Conservation (phyloP, 2,797 vertebrate genomes). For the Sarcoramphus papa region DNA sequence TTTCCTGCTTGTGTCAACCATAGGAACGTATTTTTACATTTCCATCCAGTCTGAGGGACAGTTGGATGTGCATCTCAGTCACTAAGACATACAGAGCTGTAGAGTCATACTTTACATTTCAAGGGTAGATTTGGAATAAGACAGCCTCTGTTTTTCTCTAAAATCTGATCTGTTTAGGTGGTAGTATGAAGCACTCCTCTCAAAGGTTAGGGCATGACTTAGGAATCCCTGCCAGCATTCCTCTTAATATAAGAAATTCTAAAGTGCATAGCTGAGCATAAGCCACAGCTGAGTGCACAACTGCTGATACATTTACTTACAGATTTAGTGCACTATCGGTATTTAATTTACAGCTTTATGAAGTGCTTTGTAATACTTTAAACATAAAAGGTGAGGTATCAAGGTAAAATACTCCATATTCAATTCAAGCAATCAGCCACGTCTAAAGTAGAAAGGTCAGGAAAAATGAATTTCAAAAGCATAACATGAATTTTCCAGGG, state of each 20-base stretch:
- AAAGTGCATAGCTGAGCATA: not conserved
- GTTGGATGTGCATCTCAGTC: not conserved
- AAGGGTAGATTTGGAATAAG: not conserved
- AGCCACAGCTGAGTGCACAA: not conserved
- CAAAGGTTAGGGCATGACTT: not conserved
- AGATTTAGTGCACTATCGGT: not conserved
- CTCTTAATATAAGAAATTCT: not conserved
- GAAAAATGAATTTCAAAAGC: not conserved
- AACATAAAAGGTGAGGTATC: not conserved
- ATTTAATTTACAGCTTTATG: constrained; percentile 20
- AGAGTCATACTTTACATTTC: not conserved
- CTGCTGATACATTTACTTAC: constrained; percentile 13
- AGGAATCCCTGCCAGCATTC: not conserved
- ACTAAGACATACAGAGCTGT: not conserved
- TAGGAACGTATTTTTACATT: not conserved
- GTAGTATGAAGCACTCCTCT: not conserved
- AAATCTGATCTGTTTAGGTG: not conserved
- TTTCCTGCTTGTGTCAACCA: not conserved
- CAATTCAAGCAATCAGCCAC: not conserved
- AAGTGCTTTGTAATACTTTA: not conserved
- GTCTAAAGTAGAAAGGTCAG: not conserved
- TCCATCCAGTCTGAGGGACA: not conserved
- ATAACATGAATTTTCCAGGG: not conserved
- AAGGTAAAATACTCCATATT: not conserved
- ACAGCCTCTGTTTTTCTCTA: not conserved